Evolutionary conservation across 2,113 vertebrate genomes (phyloP).

Genomic region (Camelus dromedarius): DNA sequence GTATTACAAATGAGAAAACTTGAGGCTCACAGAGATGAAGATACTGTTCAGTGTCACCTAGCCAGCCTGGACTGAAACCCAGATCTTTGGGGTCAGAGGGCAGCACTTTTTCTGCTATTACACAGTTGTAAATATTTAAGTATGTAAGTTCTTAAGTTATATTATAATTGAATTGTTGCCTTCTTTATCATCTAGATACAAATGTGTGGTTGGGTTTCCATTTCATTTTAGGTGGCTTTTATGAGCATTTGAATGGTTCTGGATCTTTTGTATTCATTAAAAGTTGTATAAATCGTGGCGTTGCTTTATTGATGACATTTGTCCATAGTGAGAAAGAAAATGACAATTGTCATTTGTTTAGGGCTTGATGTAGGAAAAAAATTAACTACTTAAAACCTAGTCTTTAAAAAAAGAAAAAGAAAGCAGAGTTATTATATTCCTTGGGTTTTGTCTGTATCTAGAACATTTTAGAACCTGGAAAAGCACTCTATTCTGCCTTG

Average conservation of each 20-base stretch:
- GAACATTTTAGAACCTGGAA: slow-evolving; percentile 8
- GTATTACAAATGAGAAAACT: neutral
- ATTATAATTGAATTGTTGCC: neutral
- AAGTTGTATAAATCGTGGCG: slow-evolving; percentile 46
- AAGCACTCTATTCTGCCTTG: neutral
- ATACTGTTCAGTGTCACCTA: neutral
- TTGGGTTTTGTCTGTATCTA: slow-evolving; percentile 5
- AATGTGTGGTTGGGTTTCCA: neutral
- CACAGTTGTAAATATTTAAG: neutral
- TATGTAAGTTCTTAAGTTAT: neutral
- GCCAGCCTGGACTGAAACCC: neutral
- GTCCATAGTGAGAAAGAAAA: neutral
- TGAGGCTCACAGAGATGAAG: neutral
- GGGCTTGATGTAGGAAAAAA: neutral
- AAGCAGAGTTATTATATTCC: neutral
- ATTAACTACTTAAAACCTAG: slow-evolving; percentile 12
- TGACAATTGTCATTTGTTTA: neutral
- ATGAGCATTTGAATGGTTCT: slow-evolving; percentile 6
- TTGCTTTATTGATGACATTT: slow-evolving; percentile 56
- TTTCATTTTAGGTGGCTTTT: slow-evolving; percentile 52
- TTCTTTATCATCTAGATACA: slow-evolving; percentile 15
- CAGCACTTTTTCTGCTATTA: neutral
- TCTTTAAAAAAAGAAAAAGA: neutral
- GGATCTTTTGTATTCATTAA: slow-evolving; percentile 12
- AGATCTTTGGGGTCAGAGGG: neutral